phyloP scores from a whole-genome alignment of 2,113 vertebrate species.

The Pygoscelis adeliae region DNA sequence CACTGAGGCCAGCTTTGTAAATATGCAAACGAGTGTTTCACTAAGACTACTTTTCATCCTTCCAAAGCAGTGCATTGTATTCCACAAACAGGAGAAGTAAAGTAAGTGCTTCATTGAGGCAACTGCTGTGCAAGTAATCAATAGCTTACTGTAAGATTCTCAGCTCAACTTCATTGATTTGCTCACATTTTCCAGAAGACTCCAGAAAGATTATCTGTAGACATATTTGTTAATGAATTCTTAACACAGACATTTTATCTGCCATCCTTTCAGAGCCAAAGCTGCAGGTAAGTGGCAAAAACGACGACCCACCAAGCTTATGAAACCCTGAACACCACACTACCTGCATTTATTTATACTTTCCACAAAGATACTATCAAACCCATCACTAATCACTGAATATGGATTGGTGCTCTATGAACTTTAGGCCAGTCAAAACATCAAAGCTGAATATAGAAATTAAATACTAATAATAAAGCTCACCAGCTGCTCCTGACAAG shows the following conservation, averaged over 20 bases:
- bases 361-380: background rate
- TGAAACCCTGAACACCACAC: background rate
- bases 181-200: background rate
- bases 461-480: background rate
- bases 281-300: background rate
- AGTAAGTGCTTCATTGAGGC: background rate
- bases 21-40: background rate
- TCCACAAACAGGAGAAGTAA: background rate
- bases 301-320: background rate
- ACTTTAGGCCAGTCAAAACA: background rate
- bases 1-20: conserved; percentile 17
- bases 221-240: background rate
- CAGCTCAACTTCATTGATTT: background rate
- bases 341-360: background rate
- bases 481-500: background rate
- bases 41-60: background rate
- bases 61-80: background rate
- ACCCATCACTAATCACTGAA: background rate
- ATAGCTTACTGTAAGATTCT: background rate
- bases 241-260: background rate
- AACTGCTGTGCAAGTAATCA: background rate
- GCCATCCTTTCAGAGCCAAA: background rate
- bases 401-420: background rate
- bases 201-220: background rate
- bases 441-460: background rate